These are phyloP conservation scores for Synanthedon andrenaeformis DNA, from an alignment of 2,888 invertebrate genomes.

Conservation along the genomic window DNA sequence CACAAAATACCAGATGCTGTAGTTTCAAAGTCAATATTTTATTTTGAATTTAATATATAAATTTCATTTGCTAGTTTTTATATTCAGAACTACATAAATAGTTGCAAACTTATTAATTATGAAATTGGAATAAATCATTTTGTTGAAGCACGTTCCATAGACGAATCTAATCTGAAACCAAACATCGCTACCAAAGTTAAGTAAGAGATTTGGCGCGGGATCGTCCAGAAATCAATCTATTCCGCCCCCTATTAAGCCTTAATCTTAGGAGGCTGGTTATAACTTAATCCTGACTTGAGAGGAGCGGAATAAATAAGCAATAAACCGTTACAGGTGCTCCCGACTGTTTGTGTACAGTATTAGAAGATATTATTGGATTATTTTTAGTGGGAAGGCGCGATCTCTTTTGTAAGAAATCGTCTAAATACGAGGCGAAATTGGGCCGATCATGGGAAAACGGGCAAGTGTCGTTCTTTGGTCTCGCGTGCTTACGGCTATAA, in stretches of 20 bases:
- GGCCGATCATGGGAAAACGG: constrained; percentile 47
- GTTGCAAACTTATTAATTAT: too few species aligned
- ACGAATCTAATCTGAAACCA: constrained; percentile 24
- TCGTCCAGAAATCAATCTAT: constrained; percentile 65
- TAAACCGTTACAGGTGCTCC: constrained; percentile 61
- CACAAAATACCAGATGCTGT: too few species aligned
- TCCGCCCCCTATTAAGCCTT: constrained; percentile 61
- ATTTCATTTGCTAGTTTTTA: too few species aligned
- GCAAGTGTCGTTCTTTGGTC: constrained; percentile 28
- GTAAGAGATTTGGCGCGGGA: constrained; percentile 39
- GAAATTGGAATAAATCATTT: too few species aligned
- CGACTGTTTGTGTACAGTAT: neutral
- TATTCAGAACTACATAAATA: too few species aligned
- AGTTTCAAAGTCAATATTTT: too few species aligned
- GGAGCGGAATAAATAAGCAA: constrained; percentile 65
- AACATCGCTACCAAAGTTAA: constrained; percentile 34
- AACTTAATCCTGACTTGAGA: constrained; percentile 66
- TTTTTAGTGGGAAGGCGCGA: constrained; percentile 9
- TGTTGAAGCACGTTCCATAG: too few species aligned
- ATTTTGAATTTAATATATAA: too few species aligned
- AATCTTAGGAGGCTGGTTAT: constrained; percentile 65
- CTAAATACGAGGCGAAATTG: constrained; percentile 5
- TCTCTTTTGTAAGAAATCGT: constrained; percentile 10
- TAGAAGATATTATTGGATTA: constrained; percentile 33
- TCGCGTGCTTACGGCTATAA: constrained; percentile 55